Evolutionary conservation across 2,113 vertebrate genomes (phyloP), one percentile per base, ranked within the genome.

Genomic region (Silurus asotus): DNA sequence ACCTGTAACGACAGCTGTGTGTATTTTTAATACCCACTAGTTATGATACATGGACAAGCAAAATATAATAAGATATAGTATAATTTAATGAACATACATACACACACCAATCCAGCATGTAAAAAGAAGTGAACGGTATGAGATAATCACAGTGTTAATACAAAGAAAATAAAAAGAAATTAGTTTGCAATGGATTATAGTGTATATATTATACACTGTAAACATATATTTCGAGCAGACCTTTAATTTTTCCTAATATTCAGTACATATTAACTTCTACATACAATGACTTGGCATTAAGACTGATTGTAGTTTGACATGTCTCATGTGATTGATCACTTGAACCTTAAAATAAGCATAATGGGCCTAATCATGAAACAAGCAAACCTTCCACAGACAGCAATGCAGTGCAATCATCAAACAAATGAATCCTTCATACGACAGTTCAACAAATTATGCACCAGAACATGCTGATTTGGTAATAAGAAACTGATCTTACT

Each of bases 101-200:
- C 78, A 86, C 53, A 94, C 93, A 93, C 88, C 92, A 90, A 84
- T 90, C 84, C 85, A 93, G 94, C 92, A 95, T 94, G 94, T 94
- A 95, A 94, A 95, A 95, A 94, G 88, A 93, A 93, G 92, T 93
- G 92, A 89, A 90, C 88, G 88, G 88, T 93, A 93, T 90, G 84
- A 84, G 76, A 93, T 92, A 92, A 92, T 95, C 94, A 96, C 95
- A 95, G 94, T 95, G 94, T 90, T 92, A 87, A 93, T 93, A 95
- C 93, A 90, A 93, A 95, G 93, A 89, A 94, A 92, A 92, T 92
- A 90, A 94, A 95, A 90, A 92, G 92, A 94, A 94, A 87, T 91
- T 91, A 86, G 90, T 92, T 88, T 87, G 87, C 90, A 90, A 90
- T 91, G 88, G 84, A 89, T 88, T 92, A 93, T 90, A 90, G 92